Percentiles rank a stretch among this genome's conserved stretches.
These are phyloP conservation scores for Zelleria hepariella DNA, from an alignment of 2,888 invertebrate genomes.

Conservation along the genomic window DNA sequence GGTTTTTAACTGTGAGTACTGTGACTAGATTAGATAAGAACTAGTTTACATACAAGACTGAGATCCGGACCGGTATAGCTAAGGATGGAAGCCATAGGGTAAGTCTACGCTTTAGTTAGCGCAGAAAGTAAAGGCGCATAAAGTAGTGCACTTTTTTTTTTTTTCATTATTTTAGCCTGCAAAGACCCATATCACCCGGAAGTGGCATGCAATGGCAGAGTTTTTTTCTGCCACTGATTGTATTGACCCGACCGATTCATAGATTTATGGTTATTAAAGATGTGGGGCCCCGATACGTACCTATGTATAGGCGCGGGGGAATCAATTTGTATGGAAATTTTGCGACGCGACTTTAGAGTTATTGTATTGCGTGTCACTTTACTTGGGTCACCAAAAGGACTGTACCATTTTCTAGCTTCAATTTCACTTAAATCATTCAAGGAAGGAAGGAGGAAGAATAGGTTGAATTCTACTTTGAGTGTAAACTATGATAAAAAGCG, in stretches of 20 bases:
- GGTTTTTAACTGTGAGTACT: background rate
- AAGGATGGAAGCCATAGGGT: too few species aligned
- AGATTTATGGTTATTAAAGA: constrained; percentile 70
- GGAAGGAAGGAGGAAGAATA: too few species aligned
- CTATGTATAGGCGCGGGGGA: constrained; percentile 42
- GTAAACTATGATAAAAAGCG: too few species aligned
- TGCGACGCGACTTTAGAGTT: background rate
- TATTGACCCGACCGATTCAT: constrained; percentile 48
- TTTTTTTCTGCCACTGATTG: constrained; percentile 29
- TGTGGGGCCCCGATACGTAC: constrained; percentile 44
- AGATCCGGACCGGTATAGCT: too few species aligned
- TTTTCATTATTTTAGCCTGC: background rate
- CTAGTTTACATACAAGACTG: background rate
- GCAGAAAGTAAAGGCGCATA: too few species aligned
- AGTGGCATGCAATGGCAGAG: background rate
- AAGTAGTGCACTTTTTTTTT: too few species aligned
- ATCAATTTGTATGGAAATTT: constrained; percentile 65
- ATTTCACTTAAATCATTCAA: too few species aligned
- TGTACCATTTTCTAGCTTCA: too few species aligned
- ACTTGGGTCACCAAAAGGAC: background rate
- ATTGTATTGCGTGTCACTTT: background rate
- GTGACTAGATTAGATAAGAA: background rate
- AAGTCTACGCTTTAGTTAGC: too few species aligned
- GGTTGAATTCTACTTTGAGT: too few species aligned
- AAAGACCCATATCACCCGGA: background rate